A percentile compares a stretch with the other conserved stretches of the same genome.
Evolutionary conservation across 53 echinoderm and acorn worm genomes (phyloP).

Genomic region (Astropecten irregularis): DNA sequence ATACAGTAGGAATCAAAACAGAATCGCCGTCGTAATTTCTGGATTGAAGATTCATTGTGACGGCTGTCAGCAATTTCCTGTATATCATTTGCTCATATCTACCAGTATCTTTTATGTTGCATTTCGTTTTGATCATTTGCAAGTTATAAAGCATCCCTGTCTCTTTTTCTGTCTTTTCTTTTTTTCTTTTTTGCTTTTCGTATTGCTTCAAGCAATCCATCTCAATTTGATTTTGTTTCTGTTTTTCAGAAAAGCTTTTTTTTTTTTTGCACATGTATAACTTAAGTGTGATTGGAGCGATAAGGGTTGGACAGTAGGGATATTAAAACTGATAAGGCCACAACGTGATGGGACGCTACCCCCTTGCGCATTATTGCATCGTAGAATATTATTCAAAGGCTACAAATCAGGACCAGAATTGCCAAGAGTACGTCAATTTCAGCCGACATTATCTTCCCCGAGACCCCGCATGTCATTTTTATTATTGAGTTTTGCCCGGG

Average conservation of each 20-base stretch:
- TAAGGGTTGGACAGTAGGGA: not conserved
- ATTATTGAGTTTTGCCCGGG: not conserved
- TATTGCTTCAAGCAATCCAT: not conserved
- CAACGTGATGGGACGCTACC: not conserved
- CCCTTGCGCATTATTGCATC: not conserved
- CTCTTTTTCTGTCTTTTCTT: not conserved
- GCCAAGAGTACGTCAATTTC: not conserved
- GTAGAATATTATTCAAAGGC: not conserved
- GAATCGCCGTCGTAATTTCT: too few species aligned
- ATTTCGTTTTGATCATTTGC: too few species aligned
- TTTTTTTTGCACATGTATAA: too few species aligned
- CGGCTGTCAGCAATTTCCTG: too few species aligned
- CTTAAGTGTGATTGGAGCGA: not conserved
- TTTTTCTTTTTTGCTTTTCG: too few species aligned
- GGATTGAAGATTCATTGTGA: too few species aligned
- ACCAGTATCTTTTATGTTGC: too few species aligned
- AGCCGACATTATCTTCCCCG: slow-evolving; percentile 10
- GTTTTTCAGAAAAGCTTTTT: not conserved
- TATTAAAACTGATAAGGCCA: slow-evolving; percentile 51
- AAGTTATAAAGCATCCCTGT: too few species aligned
- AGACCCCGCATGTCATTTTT: not conserved
- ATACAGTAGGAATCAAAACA: too few species aligned
- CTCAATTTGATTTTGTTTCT: not conserved
- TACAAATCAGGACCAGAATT: slow-evolving; percentile 16
- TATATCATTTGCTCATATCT: too few species aligned